Conservation (phyloP, 1,140 invertebrate species). For the Cepaea nemoralis region DNA sequence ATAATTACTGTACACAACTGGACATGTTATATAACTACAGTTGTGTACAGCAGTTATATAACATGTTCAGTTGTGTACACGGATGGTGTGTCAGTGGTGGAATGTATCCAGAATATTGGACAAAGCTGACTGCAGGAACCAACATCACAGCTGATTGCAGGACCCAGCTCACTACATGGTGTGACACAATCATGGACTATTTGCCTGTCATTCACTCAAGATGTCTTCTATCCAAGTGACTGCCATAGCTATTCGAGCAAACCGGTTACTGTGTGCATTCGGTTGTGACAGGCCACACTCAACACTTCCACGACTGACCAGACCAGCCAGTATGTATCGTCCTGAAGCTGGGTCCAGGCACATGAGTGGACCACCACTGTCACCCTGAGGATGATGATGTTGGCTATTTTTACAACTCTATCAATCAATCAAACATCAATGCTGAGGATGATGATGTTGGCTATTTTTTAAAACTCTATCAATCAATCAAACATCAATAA, state of each 20-base stretch:
- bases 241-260: constrained; percentile 33
- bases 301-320: constrained; percentile 51
- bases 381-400: constrained; percentile 82
- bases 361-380: constrained; percentile 87
- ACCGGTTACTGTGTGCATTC: constrained; percentile 38
- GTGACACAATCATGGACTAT: no score
- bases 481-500: constrained; percentile 10
- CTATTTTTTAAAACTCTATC: neutral
- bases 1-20: no score
- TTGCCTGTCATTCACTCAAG: neutral
- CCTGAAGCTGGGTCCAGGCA: constrained; percentile 79
- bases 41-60: no score
- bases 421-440: neutral
- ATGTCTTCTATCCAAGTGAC: constrained; percentile 44
- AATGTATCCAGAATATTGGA: no score
- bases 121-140: no score
- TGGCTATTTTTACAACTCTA: constrained; percentile 58
- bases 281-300: constrained; percentile 39
- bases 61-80: no score
- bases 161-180: no score
- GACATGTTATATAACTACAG: no score
- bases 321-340: constrained; percentile 58
- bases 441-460: neutral
- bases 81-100: no score
- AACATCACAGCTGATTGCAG: no score